Evolutionary conservation across 2,113 vertebrate genomes (phyloP).

Genomic region (Chelonoidis abingdonii): DNA sequence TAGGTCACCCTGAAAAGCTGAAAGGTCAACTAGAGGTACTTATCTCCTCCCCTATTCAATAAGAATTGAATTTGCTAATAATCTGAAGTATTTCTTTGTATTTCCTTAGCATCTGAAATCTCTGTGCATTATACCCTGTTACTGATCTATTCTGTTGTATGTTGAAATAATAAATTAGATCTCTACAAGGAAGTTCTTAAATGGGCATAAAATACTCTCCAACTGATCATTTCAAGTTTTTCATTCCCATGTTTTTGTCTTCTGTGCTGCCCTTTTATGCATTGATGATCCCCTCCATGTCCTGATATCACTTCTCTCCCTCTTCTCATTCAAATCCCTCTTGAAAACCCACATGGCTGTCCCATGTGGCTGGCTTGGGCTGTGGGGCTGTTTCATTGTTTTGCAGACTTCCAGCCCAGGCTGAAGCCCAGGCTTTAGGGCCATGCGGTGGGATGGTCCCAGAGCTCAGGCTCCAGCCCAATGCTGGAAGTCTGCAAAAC

Average conservation of each 20-base stretch:
- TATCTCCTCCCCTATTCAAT: neutral
- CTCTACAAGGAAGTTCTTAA: neutral
- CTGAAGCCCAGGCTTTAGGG: too few species aligned
- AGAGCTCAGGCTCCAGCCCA: too few species aligned
- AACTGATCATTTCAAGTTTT: rapidly evolving
- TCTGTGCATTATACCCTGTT: neutral
- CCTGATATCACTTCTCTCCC: neutral
- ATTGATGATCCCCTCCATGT: neutral
- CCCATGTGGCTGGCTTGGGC: neutral
- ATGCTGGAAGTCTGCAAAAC: too few species aligned
- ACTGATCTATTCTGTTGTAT: neutral
- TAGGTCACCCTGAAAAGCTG: neutral
- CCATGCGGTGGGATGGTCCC: too few species aligned
- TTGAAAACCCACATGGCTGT: neutral
- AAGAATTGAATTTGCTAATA: neutral
- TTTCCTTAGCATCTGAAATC: neutral
- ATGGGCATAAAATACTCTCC: neutral
- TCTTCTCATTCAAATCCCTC: neutral
- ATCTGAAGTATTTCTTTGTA: rapidly evolving
- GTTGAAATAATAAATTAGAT: neutral
- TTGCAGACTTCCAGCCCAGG: too few species aligned
- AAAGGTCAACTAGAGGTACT: neutral
- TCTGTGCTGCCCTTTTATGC: rapidly evolving
- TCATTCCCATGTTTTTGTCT: rapidly evolving
- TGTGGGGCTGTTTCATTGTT: too few species aligned